Evolutionary conservation across 2,113 vertebrate species (phyloP), one percentile per base, ranked within the genome.

Genomic region (Chlorodrepanis virens): DNA sequence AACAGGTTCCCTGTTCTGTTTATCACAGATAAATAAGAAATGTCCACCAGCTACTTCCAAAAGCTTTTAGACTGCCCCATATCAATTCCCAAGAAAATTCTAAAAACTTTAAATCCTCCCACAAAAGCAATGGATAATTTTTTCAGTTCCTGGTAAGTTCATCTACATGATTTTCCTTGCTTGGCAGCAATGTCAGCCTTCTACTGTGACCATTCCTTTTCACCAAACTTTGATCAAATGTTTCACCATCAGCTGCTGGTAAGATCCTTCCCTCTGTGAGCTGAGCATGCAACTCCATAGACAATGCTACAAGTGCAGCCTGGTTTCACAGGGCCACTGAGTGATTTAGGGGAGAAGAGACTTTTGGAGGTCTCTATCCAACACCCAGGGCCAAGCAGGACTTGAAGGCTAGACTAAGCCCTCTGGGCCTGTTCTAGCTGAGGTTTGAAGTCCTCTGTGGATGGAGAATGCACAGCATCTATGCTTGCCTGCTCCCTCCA

Each of bases 291-390:
- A 2, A 28, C 8, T 92, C 42, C n/a, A 24, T 1, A 2, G 22
- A 21, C 23, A 63, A 5, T 12, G 70, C n/a, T 25, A 29, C 0
- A 0, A 85, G 50, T 14, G 22, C 90, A 71, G 6, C 18, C 42
- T 54, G 10, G 6, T 68, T 68, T 75, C 42, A 40, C 9, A 27
- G 45, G 50, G 44, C 13, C 40, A 60, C 27, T 33, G 29, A 47
- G 21, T 28, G 15, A 42, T 54, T 80, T 45, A 83, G 22, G 18
- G 29, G 35, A 37, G 13, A 37, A 29, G 35, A 37, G 13, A 37
- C 5, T 37, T 87, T 65, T 49, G 57, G 20, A 86, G 5, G 6
- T 60, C 14, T 47, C 71, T 56, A 3, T 68, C 27, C 25, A 56
- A 24, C 24, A 22, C 11, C 21, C 11, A 52, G 21, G 10, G 24